Evolutionary conservation across 2,113 vertebrate species (phyloP).

Genomic region (Geococcyx californianus): DNA sequence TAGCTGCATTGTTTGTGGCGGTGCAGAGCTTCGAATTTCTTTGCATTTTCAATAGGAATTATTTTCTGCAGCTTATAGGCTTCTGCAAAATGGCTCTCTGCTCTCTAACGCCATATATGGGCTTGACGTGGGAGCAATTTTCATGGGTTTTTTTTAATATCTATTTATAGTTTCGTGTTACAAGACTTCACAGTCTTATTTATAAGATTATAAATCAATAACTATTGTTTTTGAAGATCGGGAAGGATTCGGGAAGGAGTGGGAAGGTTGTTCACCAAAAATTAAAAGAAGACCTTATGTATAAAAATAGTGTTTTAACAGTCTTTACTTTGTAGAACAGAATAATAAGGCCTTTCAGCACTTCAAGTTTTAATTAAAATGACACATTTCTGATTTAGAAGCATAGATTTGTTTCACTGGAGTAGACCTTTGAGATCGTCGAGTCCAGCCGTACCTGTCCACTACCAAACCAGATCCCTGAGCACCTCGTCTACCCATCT

Average conservation of each 20-base stretch:
- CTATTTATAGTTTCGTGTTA: constrained; percentile 27
- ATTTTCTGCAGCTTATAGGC: neutral
- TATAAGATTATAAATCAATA: constrained; percentile 34
- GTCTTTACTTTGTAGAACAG: neutral
- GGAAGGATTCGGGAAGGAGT: too few species aligned
- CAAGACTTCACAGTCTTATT: neutral
- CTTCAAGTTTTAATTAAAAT: constrained; percentile 24
- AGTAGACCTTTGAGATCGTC: too few species aligned
- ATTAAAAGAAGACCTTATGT: neutral
- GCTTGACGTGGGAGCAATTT: constrained; percentile 18
- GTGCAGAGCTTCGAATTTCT: neutral
- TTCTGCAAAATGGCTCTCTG: constrained; percentile 9
- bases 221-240: constrained; percentile 15
- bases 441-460: too few species aligned
- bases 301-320: neutral
- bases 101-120: constrained; percentile 38
- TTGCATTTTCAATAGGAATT: constrained; percentile 43
- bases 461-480: too few species aligned
- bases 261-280: neutral
- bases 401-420: too few species aligned
- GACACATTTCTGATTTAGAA: neutral
- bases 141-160: neutral
- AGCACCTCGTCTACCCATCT: too few species aligned
- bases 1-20: neutral
- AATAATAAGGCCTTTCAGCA: neutral